Base-by-base conservation (phyloP, 2,113 vertebrate genomes). In the Mastomys natalensis region DNA sequence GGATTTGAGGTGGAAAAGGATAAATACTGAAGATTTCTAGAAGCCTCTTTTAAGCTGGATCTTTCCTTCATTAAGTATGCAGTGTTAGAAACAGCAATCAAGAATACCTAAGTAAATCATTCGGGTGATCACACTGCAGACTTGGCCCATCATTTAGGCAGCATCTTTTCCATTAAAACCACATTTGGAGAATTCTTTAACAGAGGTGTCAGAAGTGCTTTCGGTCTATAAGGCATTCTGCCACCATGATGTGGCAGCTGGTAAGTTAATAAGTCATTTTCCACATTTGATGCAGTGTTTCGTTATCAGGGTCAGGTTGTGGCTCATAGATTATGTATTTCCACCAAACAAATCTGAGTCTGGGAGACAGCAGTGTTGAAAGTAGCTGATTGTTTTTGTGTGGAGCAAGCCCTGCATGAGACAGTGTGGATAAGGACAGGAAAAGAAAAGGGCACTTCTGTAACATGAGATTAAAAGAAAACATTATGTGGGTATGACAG, bases 241-340 rank as follows among this genome's bases (percentile, higher is more conserved):
- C 22, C 76, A 80, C 19, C 53, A 0, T 62, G 43, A 40, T 60
- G 15, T 45, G 26, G 43, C 5, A 86, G 43, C 13, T 64, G 22
- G 11, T 89, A 9, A 95, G 34, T 90, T 66, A 72, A 19, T 60
- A 84, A 51, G 17, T 92, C 17, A 55, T 94, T 90, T 96, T 91
- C 73, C 76, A 34, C 31, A 19, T 87, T 37, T 26, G 21, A 74
- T 88, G 31, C 19, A 64, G 11, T 31, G 1, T 55, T 76, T 13
- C 55, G 22, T 37, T 77, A 7, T 90, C 53, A 89, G 91, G 53
- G 72, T 89, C 2, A 0, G 31, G 76, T 94, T 68, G 45, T 68
- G 19, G 17, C 45, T 90, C 84, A 64, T n/a, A 66, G 45, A 66
- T 78, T 26, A 16, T 64, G 24, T 34, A 51, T 77, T 87, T 24